Conservation (phyloP, 2,113 vertebrate species). For the Bos taurus region DNA sequence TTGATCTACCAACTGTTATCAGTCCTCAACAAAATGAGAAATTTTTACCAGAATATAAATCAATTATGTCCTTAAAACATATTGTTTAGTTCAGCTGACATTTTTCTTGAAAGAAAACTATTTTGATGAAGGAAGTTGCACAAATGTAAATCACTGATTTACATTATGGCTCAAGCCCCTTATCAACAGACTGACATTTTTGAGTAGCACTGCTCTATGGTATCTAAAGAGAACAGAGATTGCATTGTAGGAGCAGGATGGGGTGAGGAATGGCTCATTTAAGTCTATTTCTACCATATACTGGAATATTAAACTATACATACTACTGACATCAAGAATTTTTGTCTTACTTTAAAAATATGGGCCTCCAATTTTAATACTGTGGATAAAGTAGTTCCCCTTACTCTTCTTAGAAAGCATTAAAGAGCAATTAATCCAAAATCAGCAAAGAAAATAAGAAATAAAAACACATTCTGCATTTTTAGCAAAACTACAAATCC, state of each 20-base stretch:
- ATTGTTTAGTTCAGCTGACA: not conserved
- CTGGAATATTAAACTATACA: not conserved
- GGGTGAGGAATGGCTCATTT: not conserved
- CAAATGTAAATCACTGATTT: not conserved
- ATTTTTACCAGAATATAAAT: not conserved
- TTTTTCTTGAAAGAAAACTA: not conserved
- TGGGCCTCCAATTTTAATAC: not conserved
- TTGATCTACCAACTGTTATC: not conserved
- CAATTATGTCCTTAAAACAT: not conserved
- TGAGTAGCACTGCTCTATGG: not conserved
- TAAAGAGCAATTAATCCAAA: not conserved
- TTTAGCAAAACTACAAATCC: not conserved
- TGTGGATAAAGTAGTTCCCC: not conserved
- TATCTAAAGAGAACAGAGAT: not conserved
- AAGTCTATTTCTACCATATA: not conserved
- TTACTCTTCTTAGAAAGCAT: not conserved
- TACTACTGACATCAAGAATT: not conserved
- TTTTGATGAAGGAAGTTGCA: not conserved
- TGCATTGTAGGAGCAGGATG: not conserved
- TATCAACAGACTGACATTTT: not conserved
- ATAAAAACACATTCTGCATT: not conserved
- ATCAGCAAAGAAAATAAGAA: not conserved
- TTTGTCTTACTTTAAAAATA: not conserved
- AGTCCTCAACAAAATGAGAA: not conserved
- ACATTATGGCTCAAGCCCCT: not conserved